Conservation (phyloP, 1,140 invertebrate genomes). For the Trachymyrmex cornetzi region DNA sequence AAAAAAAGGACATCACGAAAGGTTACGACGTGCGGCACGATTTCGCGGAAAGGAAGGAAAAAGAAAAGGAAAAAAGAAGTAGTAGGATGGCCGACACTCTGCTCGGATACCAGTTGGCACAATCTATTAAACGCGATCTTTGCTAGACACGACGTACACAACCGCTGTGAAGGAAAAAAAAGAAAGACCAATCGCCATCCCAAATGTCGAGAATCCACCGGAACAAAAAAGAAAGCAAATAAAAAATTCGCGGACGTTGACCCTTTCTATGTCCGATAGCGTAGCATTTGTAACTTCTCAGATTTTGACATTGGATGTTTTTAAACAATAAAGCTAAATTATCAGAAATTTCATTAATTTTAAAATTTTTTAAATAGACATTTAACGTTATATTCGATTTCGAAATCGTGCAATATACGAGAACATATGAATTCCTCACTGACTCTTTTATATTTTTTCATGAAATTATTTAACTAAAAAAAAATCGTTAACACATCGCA, state of each 20-base stretch:
- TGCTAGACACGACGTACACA: constrained; percentile 57
- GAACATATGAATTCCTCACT: neutral
- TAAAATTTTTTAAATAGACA: neutral
- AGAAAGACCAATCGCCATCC: constrained; percentile 44
- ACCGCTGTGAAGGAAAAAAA: constrained; percentile 18
- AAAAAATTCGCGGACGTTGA: constrained; percentile 22
- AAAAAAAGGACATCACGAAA: constrained; percentile 1
- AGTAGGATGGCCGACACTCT: constrained; percentile 1
- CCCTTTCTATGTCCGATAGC: constrained; percentile 16
- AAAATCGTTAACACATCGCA: neutral
- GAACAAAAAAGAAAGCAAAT: constrained; percentile 53
- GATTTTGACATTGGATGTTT: neutral
- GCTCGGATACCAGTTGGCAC: constrained; percentile 71
- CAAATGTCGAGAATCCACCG: constrained; percentile 60
- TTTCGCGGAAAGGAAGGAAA: constrained; percentile 23
- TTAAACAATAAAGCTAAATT: neutral
- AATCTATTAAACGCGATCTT: constrained; percentile 74
- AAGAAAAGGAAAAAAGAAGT: constrained; percentile 18
- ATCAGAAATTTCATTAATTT: neutral
- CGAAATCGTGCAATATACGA: neutral
- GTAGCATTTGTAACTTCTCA: neutral
- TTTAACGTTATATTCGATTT: neutral
- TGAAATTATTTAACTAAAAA: neutral
- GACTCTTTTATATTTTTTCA: neutral
- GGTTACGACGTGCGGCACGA: constrained; percentile 37